Evolutionary conservation across 2,888 invertebrate genomes (phyloP).

Genomic region (Meloe dianella): DNA sequence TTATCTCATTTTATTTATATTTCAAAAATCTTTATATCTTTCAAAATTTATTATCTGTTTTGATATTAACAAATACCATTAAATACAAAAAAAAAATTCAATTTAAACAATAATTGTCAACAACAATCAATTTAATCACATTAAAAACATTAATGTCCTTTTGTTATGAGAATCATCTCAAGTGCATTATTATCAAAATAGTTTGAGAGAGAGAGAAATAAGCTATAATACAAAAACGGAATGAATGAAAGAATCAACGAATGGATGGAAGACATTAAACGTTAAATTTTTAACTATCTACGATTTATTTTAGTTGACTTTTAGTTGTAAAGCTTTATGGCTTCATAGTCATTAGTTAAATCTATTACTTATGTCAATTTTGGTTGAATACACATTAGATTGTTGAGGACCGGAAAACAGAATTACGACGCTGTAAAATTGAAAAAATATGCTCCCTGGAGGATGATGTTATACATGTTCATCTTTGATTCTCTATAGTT

Average conservation of each 20-base stretch:
- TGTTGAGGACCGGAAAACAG: constrained; percentile 2
- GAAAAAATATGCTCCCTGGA: not conserved
- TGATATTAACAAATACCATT: not conserved
- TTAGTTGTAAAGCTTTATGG: constrained; percentile 14
- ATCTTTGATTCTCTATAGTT: not conserved
- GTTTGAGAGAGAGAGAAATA: not conserved
- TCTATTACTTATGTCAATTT: constrained; percentile 17
- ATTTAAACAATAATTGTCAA: not conserved
- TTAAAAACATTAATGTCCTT: not conserved
- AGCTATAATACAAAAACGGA: not conserved
- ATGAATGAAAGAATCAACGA: not conserved
- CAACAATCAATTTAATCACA: not conserved
- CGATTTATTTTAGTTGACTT: constrained; percentile 15
- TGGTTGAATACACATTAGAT: not conserved
- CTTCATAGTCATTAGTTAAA: constrained; percentile 20
- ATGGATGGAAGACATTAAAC: constrained; percentile 13
- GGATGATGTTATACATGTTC: not conserved
- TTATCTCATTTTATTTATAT: not conserved
- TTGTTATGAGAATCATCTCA: not conserved
- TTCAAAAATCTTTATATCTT: not conserved
- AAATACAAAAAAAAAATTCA: not conserved
- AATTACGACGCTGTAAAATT: constrained; percentile 1
- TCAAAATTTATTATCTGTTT: not conserved
- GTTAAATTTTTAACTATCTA: constrained; percentile 21
- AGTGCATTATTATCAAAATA: constrained; percentile 1